phyloP scores from a whole-genome alignment of 1,140 invertebrate genomes.

The Scaptomyza pallida region DNA sequence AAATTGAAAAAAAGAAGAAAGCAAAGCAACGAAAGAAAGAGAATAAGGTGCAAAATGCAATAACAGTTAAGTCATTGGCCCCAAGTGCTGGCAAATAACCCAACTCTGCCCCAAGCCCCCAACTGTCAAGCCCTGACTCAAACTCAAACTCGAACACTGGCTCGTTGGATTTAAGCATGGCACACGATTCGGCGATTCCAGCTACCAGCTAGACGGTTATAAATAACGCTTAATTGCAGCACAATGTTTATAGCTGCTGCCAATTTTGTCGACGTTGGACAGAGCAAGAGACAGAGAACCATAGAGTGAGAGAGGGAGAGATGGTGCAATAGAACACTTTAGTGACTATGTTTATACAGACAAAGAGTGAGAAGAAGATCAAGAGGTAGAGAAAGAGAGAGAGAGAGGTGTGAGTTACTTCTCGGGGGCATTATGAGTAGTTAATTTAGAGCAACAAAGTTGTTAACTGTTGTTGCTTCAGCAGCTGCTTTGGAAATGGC shows the following conservation, averaged over 20 bases:
- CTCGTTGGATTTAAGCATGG: conserved; percentile 25
- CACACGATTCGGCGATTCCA: conserved; percentile 21
- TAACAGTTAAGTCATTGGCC: conserved; percentile 76
- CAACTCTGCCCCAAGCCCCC: background rate
- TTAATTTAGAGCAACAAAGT: conserved; percentile 80
- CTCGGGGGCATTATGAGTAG: conserved; percentile 72
- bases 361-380: background rate
- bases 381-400: too few relatives aligned
- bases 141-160: background rate
- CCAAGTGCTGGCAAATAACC: conserved; percentile 50
- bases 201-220: conserved; percentile 59
- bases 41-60: conserved; percentile 75
- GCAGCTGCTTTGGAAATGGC: conserved; percentile 33
- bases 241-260: conserved; percentile 63
- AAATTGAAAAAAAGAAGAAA: conserved; percentile 42
- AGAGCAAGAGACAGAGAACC: too few relatives aligned
- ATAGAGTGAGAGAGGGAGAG: too few relatives aligned
- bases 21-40: conserved; percentile 2
- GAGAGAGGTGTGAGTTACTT: conserved; percentile 23
- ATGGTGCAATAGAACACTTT: conserved; percentile 10
- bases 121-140: conserved; percentile 10
- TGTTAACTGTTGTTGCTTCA: conserved; percentile 63
- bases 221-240: conserved; percentile 79
- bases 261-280: conserved; percentile 53
- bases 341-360: background rate